These are phyloP conservation scores for Halictus quadricinctus DNA, from an alignment of 2,888 invertebrate species.

Conservation along the genomic window DNA sequence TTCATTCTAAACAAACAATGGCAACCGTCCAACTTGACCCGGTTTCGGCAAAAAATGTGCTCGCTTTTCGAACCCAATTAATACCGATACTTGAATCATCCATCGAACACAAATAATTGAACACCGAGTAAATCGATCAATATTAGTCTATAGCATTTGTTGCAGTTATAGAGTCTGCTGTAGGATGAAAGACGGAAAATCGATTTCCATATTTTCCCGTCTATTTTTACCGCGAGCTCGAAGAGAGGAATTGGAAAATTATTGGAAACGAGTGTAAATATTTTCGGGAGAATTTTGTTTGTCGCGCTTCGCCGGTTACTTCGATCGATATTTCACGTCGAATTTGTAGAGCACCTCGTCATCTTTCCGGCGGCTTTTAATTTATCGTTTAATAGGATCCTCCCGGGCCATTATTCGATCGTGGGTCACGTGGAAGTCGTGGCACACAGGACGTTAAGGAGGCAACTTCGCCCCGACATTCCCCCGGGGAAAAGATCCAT, in stretches of 20 bases:
- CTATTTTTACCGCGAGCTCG: background rate
- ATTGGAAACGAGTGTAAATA: background rate
- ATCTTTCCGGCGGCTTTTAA: constrained; percentile 42
- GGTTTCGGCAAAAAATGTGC: background rate
- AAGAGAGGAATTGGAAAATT: background rate
- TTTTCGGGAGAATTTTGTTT: background rate
- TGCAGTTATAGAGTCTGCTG: background rate
- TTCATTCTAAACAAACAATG: constrained; percentile 11
- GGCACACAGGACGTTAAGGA: constrained; percentile 4
- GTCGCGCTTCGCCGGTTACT: background rate
- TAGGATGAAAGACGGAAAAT: background rate
- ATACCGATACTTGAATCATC: background rate
- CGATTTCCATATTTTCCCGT: background rate
- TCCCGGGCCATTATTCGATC: constrained; percentile 29
- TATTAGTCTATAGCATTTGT: background rate
- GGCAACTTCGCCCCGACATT: constrained; percentile 33
- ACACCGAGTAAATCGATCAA: background rate
- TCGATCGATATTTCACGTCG: background rate
- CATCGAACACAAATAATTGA: background rate
- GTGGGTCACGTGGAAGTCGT: constrained; percentile 28
- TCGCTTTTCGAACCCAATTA: background rate
- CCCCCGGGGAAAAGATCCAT: constrained; percentile 28
- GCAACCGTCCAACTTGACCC: background rate
- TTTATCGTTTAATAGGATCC: constrained; percentile 62
- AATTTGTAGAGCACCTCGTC: constrained; percentile 27